These are phyloP conservation scores for Sebastes nivosus DNA, from an alignment of 2,797 vertebrate genomes.

Conservation along the genomic window DNA sequence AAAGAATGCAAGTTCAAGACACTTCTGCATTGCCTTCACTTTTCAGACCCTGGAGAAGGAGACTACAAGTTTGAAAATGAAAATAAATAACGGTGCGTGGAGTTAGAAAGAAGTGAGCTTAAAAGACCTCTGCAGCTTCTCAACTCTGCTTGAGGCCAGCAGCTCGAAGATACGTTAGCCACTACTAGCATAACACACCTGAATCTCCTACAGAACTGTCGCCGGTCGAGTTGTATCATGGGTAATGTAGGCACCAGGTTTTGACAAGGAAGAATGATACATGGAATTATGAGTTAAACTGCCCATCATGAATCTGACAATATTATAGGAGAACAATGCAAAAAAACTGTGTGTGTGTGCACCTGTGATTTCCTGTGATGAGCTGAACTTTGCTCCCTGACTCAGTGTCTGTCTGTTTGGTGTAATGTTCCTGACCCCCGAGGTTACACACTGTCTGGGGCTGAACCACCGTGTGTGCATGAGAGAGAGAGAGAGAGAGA, in stretches of 20 bases:
- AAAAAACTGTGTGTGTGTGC: not conserved
- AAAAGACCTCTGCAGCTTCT: not conserved
- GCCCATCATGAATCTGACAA: not conserved
- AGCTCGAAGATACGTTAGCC: not conserved
- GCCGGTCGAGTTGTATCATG: not conserved
- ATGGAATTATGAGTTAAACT: not conserved
- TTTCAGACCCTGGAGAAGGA: no score
- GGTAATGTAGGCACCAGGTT: not conserved
- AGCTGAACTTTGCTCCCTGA: conserved; percentile 57
- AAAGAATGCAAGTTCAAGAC: no score
- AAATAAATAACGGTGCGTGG: no score
- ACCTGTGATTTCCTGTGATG: conserved; percentile 40
- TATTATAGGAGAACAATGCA: not conserved
- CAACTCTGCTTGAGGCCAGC: not conserved
- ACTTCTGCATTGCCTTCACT: no score
- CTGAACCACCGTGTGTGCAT: not conserved
- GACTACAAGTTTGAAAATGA: no score
- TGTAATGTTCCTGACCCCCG: conserved; percentile 39
- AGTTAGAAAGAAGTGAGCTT: no score
- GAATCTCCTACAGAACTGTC: not conserved
- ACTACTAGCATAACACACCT: not conserved
- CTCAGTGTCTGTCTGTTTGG: conserved; percentile 57
- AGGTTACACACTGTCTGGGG: conserved; percentile 51
- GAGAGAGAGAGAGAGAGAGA: not conserved
- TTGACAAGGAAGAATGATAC: not conserved